These are phyloP conservation scores for Brachionus angularis DNA, from an alignment of 1,140 invertebrate genomes.

Conservation along the genomic window DNA sequence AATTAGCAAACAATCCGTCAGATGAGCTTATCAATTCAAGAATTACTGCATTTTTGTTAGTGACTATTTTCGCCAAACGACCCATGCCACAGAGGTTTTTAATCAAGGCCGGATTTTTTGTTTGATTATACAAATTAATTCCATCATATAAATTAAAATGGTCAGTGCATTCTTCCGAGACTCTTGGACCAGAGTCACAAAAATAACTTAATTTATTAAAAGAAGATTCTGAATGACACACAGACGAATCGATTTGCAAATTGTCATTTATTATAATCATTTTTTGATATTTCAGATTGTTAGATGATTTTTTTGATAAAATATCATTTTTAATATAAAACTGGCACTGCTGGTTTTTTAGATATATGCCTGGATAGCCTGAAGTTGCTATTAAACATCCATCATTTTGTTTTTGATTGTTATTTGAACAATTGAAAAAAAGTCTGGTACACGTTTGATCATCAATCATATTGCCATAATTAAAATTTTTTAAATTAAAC, in stretches of 20 bases:
- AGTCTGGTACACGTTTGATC: neutral
- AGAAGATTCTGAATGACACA: neutral
- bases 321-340: constrained; percentile 6
- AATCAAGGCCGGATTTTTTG: neutral
- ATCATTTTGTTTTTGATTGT: neutral
- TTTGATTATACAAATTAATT: neutral
- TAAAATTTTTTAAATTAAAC: neutral
- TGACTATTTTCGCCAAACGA: constrained; percentile 22
- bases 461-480: neutral
- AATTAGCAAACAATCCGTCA: constrained; percentile 29
- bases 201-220: constrained; percentile 13
- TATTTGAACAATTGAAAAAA: neutral
- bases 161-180: neutral
- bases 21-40: neutral
- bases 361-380: constrained; percentile 34
- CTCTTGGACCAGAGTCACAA: constrained; percentile 24
- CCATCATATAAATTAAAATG: neutral
- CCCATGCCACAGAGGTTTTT: constrained; percentile 38
- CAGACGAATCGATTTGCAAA: neutral
- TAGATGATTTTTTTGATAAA: too few species aligned
- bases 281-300: constrained; percentile 24
- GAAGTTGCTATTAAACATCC: neutral
- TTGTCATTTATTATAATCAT: constrained; percentile 19
- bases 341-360: neutral
- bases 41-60: neutral